phyloP scores from a whole-genome alignment of 2,113 vertebrate species.

The Phalacrocorax carbo region DNA sequence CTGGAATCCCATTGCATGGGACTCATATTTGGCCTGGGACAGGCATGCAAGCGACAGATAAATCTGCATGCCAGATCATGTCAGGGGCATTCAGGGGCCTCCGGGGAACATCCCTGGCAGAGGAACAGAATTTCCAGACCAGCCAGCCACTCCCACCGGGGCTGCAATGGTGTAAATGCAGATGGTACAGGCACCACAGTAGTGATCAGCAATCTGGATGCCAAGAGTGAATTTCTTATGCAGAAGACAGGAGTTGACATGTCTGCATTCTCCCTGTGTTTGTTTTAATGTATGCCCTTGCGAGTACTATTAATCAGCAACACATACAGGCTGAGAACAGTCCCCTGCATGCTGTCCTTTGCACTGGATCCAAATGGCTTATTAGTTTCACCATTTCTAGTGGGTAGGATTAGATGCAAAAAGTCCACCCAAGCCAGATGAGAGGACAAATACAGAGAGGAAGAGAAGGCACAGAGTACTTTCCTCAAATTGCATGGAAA shows the following conservation, averaged over 20 bases:
- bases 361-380: background rate
- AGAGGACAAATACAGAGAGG: background rate
- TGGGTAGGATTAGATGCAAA: background rate
- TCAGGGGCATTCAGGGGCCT: background rate
- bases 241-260: background rate
- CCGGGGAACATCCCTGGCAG: accelerated
- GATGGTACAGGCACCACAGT: background rate
- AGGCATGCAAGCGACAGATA: background rate
- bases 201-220: background rate
- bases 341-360: accelerated
- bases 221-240: background rate
- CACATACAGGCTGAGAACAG: accelerated
- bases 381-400: background rate
- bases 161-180: background rate
- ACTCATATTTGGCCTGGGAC: background rate
- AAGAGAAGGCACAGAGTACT: background rate
- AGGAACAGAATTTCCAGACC: background rate
- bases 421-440: background rate
- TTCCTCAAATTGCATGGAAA: background rate
- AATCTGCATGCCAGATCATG: background rate
- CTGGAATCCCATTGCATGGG: background rate
- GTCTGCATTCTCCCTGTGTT: background rate
- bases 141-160: background rate
- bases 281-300: background rate
- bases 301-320: background rate